Conservation (phyloP, 2,888 invertebrate genomes). For the Tetheella fluctuosa region DNA sequence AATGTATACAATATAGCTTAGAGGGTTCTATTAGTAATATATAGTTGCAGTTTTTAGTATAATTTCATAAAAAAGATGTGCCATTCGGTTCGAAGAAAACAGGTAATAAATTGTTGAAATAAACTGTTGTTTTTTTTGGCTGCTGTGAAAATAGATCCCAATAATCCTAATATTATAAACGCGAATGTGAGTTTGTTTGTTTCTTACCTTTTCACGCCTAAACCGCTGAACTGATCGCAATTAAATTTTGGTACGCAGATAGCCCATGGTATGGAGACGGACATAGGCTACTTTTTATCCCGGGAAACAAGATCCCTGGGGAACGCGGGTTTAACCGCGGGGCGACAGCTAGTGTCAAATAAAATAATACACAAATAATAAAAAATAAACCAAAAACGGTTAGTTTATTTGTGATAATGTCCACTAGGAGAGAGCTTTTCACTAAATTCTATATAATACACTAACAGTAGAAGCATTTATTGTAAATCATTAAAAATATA, state of each 20-base stretch:
- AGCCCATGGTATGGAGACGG: too few relatives aligned
- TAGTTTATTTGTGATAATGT: not conserved
- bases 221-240: too few relatives aligned
- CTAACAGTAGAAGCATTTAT: not conserved
- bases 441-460: not conserved
- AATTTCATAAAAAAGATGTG: conserved; percentile 8
- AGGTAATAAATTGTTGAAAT: conserved; percentile 8
- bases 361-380: not conserved
- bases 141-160: too few relatives aligned
- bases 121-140: not conserved
- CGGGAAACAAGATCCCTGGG: too few relatives aligned
- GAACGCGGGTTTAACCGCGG: too few relatives aligned
- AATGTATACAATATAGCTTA: not conserved
- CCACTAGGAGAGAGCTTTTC: conserved; percentile 1
- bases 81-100: conserved; percentile 8
- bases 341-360: too few relatives aligned
- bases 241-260: too few relatives aligned
- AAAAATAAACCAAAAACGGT: not conserved
- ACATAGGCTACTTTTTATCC: too few relatives aligned
- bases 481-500: not conserved
- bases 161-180: too few relatives aligned
- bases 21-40: not conserved
- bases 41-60: not conserved
- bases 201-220: too few relatives aligned
- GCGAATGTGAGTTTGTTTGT: too few relatives aligned